Evolutionary conservation across 2,888 invertebrate species (phyloP).

Genomic region (Antitype chi): DNA sequence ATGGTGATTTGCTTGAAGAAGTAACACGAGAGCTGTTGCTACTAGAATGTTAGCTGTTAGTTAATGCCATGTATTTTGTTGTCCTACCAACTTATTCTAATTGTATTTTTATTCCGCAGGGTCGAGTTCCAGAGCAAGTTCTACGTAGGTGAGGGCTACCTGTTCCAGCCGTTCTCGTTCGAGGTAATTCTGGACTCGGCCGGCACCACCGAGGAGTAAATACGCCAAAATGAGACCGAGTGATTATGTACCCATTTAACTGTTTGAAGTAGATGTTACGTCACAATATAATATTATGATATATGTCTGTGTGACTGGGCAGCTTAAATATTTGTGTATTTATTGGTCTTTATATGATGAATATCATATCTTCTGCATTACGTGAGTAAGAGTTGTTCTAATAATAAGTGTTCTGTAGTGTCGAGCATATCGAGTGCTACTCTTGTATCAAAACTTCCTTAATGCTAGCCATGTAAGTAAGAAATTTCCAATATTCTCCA

Average conservation of each 20-base stretch:
- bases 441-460: constrained; percentile 21
- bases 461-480: constrained; percentile 31
- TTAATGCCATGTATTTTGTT: neutral
- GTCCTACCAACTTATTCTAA: neutral
- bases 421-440: constrained; percentile 26
- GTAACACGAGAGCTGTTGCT: neutral
- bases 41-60: neutral
- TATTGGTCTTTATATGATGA: constrained; percentile 20
- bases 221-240: constrained; percentile 30
- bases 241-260: constrained; percentile 63
- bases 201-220: constrained; percentile 84
- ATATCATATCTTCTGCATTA: constrained; percentile 17
- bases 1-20: neutral
- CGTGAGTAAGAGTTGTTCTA: constrained; percentile 24
- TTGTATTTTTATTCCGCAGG: constrained; percentile 91
- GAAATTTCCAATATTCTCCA: constrained; percentile 16
- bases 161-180: constrained; percentile 98
- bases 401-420: constrained; percentile 29
- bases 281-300: constrained; percentile 29
- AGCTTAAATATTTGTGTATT: constrained; percentile 48
- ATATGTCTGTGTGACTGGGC: constrained; percentile 25
- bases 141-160: constrained; percentile 97
- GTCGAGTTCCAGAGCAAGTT: constrained; percentile 99
- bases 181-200: constrained; percentile 95
- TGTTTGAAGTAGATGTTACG: constrained; percentile 54